Conservation (phyloP, 2,113 vertebrate genomes). For the Octodon degus region DNA sequence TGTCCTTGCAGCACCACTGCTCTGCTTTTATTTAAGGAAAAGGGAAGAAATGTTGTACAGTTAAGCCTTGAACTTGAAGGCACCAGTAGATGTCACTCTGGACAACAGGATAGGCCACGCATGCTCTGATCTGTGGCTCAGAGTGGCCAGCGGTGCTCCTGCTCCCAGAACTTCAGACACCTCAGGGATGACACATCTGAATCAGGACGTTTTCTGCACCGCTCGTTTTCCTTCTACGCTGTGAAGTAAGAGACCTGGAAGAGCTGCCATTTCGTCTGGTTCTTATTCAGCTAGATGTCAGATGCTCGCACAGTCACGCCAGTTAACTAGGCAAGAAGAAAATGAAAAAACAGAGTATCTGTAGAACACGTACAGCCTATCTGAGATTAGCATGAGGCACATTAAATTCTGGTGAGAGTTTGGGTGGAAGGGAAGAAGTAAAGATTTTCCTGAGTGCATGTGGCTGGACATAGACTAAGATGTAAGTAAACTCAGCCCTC, state of each 20-base stretch:
- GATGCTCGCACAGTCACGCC: not conserved
- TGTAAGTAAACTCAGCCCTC: not conserved
- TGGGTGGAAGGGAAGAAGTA: not conserved
- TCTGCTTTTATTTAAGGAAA: constrained; percentile 24
- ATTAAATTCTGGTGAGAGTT: constrained; percentile 22
- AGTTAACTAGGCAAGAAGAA: constrained; percentile 37
- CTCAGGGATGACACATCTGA: constrained; percentile 62
- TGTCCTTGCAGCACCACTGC: not conserved
- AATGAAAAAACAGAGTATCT: not conserved
- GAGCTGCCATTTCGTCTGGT: constrained; percentile 71
- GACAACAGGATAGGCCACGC: constrained; percentile 51
- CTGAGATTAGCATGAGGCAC: constrained; percentile 40
- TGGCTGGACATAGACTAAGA: not conserved
- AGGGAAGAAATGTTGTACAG: not conserved
- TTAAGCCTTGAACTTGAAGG: not conserved
- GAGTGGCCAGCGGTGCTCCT: constrained; percentile 22
- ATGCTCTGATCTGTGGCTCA: not conserved
- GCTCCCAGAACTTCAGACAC: constrained; percentile 63
- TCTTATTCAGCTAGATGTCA: constrained; percentile 35
- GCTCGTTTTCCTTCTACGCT: constrained; percentile 74
- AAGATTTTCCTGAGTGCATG: not conserved
- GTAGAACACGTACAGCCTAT: constrained; percentile 8
- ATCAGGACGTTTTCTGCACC: constrained; percentile 71
- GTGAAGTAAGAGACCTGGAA: constrained; percentile 67
- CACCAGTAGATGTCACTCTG: constrained; percentile 88